Conservation (phyloP, 2,113 vertebrate species). For the Alethe castanea region DNA sequence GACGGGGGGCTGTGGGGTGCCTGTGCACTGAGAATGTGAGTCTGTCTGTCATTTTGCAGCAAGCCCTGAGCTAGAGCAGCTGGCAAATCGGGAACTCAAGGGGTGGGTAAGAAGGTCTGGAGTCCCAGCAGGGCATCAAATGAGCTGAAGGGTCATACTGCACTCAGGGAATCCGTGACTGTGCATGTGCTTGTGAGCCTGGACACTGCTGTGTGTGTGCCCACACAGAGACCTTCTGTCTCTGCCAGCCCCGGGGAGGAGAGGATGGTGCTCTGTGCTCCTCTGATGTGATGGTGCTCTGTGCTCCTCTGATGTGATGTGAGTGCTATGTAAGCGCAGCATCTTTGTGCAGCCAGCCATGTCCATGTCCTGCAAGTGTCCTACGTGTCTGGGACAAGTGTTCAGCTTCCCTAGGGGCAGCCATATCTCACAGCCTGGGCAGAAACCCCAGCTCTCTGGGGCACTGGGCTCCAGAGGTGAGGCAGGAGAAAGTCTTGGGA, state of each 20-base stretch:
- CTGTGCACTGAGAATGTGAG: not conserved
- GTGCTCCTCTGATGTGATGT: not conserved
- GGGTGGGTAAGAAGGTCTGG: not conserved
- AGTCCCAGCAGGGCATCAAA: not conserved
- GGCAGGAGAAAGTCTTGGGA: not conserved
- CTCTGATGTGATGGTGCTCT: not conserved
- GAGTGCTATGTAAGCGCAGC: accelerated
- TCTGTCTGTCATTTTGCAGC: not conserved
- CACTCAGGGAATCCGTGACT: accelerated
- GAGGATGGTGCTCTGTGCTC: not conserved
- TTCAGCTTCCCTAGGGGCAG: not conserved
- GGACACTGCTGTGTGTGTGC: not conserved
- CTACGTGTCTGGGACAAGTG: not conserved
- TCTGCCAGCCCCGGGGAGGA: not conserved
- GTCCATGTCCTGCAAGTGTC: not conserved
- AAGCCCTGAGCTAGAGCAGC: not conserved
- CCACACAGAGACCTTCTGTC: too few relatives aligned
- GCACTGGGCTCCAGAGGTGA: not conserved
- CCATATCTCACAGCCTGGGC: not conserved
- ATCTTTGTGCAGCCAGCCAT: not conserved
- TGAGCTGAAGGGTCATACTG: not conserved
- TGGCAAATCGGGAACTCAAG: accelerated
- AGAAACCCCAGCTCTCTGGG: not conserved
- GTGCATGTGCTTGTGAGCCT: not conserved
- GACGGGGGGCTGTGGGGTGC: accelerated